Evolutionary conservation across 2,797 vertebrate genomes (phyloP).

Genomic region (Hoplostethus mediterraneus): DNA sequence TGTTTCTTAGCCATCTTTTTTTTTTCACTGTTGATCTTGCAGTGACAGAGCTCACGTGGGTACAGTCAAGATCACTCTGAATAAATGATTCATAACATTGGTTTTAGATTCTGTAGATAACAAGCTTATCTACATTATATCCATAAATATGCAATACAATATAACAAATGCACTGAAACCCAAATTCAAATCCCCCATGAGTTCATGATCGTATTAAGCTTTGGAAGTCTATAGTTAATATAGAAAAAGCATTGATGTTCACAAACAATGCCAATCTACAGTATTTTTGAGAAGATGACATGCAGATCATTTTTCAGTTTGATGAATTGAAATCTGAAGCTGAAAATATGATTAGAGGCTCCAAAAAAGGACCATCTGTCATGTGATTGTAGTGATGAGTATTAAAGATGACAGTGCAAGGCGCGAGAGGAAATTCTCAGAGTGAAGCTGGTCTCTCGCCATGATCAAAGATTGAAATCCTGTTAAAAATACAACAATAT

Average conservation of each 20-base stretch:
- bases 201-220: constrained; percentile 19
- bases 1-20: neutral
- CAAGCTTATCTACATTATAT: constrained; percentile 32
- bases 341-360: constrained; percentile 61
- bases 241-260: neutral
- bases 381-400: constrained; percentile 44
- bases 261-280: constrained; percentile 27
- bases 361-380: constrained; percentile 58
- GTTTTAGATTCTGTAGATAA: constrained; percentile 37
- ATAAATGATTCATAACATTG: constrained; percentile 18
- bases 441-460: constrained; percentile 35
- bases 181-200: constrained; percentile 16
- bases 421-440: constrained; percentile 28
- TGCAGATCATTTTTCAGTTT: constrained; percentile 40
- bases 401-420: constrained; percentile 61
- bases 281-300: constrained; percentile 25
- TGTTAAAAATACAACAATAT: constrained; percentile 70
- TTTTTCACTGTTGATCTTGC: neutral
- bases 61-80: neutral
- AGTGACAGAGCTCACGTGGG: neutral
- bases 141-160: constrained; percentile 46
- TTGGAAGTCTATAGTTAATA: constrained; percentile 3
- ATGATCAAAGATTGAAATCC: constrained; percentile 65
- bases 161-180: constrained; percentile 40
- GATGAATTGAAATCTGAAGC: constrained; percentile 51